Evolutionary conservation across 2,888 invertebrate genomes (phyloP).

Genomic region (Augochlorella aurata): DNA sequence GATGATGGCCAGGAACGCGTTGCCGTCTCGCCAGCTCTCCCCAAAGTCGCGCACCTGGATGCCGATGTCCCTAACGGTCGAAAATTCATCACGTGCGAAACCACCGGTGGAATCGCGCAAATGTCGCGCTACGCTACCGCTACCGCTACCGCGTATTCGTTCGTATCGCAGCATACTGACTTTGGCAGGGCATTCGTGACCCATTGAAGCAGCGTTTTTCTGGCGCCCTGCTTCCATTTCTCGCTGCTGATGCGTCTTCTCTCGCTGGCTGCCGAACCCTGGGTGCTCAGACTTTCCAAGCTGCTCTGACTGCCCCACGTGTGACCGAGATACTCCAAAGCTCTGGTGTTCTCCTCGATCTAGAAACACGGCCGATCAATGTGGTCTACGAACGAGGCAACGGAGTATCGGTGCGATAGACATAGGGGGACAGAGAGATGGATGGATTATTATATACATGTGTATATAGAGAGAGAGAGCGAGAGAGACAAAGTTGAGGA

Average conservation of each 20-base stretch:
- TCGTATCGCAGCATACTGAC: constrained; percentile 81
- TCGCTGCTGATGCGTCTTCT: constrained; percentile 84
- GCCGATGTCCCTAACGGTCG: constrained; percentile 86
- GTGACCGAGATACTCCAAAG: constrained; percentile 92
- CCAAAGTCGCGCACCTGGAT: constrained; percentile 97
- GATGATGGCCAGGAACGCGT: constrained; percentile 96
- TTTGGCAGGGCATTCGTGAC: constrained; percentile 95
- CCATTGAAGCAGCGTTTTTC: constrained; percentile 96
- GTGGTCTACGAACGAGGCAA: neutral
- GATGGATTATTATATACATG: too few species aligned
- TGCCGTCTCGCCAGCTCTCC: constrained; percentile 97
- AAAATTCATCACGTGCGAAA: neutral
- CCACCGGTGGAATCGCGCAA: too few species aligned
- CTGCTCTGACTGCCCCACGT: constrained; percentile 92
- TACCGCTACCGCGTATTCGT: too few species aligned
- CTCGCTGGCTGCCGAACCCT: constrained; percentile 84
- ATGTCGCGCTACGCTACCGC: too few species aligned
- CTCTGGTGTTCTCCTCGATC: constrained; percentile 97
- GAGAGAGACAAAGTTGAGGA: constrained; percentile 4
- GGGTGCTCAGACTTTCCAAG: constrained; percentile 90
- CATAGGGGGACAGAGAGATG: too few species aligned
- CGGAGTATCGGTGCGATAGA: neutral
- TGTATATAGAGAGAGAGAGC: neutral
- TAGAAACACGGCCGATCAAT: constrained; percentile 79
- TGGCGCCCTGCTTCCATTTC: constrained; percentile 94